Evolutionary conservation across 2,888 invertebrate species (phyloP).

Genomic region (Ischnura elegans): DNA sequence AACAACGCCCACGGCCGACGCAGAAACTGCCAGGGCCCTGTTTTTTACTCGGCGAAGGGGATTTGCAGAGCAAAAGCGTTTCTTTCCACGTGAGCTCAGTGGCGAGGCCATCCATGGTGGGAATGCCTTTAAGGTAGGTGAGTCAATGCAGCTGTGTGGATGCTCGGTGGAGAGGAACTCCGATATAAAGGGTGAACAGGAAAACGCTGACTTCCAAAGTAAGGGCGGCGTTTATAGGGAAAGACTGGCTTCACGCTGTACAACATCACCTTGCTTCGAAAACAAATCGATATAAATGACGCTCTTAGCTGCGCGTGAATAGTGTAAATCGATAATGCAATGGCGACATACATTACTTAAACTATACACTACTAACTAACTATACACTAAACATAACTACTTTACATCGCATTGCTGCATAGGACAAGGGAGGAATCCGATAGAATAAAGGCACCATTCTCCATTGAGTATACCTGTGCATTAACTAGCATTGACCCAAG

Average conservation of each 20-base stretch:
- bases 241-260: background rate
- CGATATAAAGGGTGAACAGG: background rate
- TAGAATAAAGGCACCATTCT: too few species aligned
- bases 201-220: background rate
- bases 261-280: background rate
- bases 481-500: too few species aligned
- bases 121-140: background rate
- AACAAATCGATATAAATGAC: background rate
- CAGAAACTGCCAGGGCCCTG: background rate
- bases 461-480: too few species aligned
- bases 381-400: too few species aligned
- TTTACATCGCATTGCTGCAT: too few species aligned
- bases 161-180: background rate
- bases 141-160: background rate
- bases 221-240: background rate
- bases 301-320: too few species aligned
- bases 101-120: background rate
- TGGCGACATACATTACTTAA: too few species aligned
- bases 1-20: background rate
- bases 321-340: too few species aligned
- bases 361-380: too few species aligned
- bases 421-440: too few species aligned
- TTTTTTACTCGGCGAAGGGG: background rate
- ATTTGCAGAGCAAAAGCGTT: background rate
- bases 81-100: background rate